Evolutionary conservation across 2,797 vertebrate genomes (phyloP).

Genomic region (Tachyglossus aculeatus): DNA sequence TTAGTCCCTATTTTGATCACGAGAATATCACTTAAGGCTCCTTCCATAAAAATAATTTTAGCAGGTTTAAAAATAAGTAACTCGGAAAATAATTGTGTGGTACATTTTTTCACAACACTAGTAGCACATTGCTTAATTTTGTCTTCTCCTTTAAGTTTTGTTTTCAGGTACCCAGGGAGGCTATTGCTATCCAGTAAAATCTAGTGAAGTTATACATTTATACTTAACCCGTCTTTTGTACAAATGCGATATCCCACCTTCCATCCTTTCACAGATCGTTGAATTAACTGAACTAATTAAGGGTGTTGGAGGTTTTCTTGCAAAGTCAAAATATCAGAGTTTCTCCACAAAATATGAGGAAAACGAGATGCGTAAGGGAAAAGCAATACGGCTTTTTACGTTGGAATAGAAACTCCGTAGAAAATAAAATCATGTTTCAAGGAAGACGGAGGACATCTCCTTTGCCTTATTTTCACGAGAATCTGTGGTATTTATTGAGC

Average conservation of each 20-base stretch:
- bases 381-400: constrained; percentile 44
- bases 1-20: constrained; percentile 28
- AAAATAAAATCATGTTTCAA: constrained; percentile 52
- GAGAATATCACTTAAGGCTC: constrained; percentile 17
- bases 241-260: constrained; percentile 21
- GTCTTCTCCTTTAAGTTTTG: constrained; percentile 19
- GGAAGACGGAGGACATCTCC: too few relatives aligned
- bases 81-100: constrained; percentile 21
- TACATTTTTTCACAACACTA: constrained; percentile 25
- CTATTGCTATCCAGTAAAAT: constrained; percentile 26
- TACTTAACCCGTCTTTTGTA: constrained; percentile 26
- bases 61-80: neutral
- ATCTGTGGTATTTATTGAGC: too few relatives aligned
- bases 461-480: too few relatives aligned
- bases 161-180: neutral
- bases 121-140: neutral
- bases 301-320: constrained; percentile 23
- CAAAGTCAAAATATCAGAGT: constrained; percentile 33
- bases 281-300: constrained; percentile 13
- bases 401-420: constrained; percentile 35
- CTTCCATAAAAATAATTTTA: constrained; percentile 3
- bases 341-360: constrained; percentile 32
- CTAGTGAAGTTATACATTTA: constrained; percentile 21
- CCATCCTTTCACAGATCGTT: constrained; percentile 23
- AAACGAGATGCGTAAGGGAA: constrained; percentile 28